A percentile compares a stretch with the other conserved stretches of the same genome.
Conservation (phyloP, 2,113 vertebrate genomes). For the Castor canadensis region DNA sequence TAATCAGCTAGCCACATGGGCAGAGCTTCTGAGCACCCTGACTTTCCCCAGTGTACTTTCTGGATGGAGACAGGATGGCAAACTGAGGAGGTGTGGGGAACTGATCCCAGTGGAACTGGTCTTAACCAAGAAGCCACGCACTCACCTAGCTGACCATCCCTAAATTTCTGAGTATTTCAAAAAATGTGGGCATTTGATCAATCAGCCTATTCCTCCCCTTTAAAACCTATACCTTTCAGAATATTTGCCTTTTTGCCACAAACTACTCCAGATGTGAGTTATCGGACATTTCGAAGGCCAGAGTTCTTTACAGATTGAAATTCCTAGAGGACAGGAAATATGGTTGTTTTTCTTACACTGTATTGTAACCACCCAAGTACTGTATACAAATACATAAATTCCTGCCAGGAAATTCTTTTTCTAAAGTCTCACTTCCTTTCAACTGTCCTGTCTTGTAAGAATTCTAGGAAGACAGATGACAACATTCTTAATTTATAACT, state of each 20-base stretch:
- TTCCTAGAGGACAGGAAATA: slow-evolving; percentile 68
- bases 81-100: not conserved
- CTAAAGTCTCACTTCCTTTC: slow-evolving; percentile 40
- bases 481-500: slow-evolving; percentile 39
- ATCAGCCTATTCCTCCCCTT: not conserved
- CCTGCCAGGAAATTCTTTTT: slow-evolving; percentile 56
- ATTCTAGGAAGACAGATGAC: slow-evolving; percentile 51
- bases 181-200: not conserved
- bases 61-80: not conserved
- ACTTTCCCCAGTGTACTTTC: not conserved
- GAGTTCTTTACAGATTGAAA: slow-evolving; percentile 42
- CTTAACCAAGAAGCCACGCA: not conserved
- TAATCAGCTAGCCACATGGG: not conserved
- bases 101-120: not conserved
- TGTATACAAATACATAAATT: slow-evolving; percentile 41
- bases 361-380: not conserved
- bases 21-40: not conserved
- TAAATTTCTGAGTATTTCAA: not conserved
- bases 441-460: slow-evolving; percentile 31
- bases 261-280: slow-evolving; percentile 50
- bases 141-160: not conserved
- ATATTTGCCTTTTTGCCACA: not conserved
- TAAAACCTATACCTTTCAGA: not conserved
- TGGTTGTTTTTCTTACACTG: slow-evolving; percentile 39
- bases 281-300: slow-evolving; percentile 56